Evolutionary conservation across 1,140 invertebrate genomes (phyloP).

Genomic region (Drosophila triauraria): DNA sequence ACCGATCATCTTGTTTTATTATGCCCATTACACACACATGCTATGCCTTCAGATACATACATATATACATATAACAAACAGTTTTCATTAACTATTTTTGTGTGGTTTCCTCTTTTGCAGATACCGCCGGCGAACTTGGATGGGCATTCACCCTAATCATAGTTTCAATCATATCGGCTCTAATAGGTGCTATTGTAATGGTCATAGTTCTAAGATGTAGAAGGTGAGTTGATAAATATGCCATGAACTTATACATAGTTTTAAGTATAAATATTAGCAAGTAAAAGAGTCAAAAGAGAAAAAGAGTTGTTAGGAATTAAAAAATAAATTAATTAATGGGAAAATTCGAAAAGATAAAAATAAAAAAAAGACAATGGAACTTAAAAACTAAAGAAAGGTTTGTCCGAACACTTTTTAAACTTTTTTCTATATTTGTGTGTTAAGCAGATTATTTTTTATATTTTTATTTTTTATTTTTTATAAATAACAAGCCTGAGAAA

Average conservation of each 20-base stretch:
- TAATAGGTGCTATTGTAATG: slow-evolving; percentile 87
- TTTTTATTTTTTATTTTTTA: too few relatives aligned
- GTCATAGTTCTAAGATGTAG: slow-evolving; percentile 86
- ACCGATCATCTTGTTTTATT: slow-evolving; percentile 34
- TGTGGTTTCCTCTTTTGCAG: slow-evolving; percentile 77
- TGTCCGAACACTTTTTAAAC: too few relatives aligned
- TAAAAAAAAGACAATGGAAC: too few relatives aligned
- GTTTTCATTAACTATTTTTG: slow-evolving; percentile 25
- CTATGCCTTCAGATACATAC: slow-evolving; percentile 33
- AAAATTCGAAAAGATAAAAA: too few relatives aligned
- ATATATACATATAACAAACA: background rate
- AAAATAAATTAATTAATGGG: too few relatives aligned
- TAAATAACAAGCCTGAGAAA: too few relatives aligned
- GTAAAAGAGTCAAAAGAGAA: background rate
- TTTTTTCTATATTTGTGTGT: too few relatives aligned
- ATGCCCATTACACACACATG: slow-evolving; percentile 55
- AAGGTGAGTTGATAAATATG: slow-evolving; percentile 80
- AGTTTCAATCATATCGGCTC: slow-evolving; percentile 86
- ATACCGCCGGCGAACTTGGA: slow-evolving; percentile 85
- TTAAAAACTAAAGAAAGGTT: too few relatives aligned
- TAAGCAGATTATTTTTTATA: too few relatives aligned
- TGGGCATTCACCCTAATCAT: slow-evolving; percentile 86
- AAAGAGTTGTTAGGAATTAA: too few relatives aligned
- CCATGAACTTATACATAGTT: too few relatives aligned
- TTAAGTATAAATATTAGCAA: background rate